These are phyloP conservation scores for Tetrao urogallus DNA, from an alignment of 2,113 vertebrate genomes.

Conservation along the genomic window DNA sequence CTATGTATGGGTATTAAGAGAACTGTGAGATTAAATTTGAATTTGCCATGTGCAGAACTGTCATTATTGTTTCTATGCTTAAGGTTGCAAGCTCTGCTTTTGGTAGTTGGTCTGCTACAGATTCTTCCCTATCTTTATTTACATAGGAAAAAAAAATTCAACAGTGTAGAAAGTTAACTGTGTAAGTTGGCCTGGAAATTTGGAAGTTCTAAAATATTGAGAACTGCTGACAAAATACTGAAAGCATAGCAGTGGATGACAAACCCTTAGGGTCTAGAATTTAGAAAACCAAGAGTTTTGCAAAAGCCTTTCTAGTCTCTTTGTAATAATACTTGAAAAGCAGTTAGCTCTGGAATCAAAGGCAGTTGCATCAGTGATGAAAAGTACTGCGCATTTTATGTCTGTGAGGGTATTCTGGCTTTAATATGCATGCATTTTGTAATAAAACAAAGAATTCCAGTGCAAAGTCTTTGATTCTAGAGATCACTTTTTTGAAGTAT, in stretches of 20 bases:
- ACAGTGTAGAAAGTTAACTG: not conserved
- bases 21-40: not conserved
- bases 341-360: not conserved
- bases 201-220: not conserved
- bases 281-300: not conserved
- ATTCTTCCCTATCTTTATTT: not conserved
- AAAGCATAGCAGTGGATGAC: not conserved
- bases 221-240: not conserved
- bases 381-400: not conserved
- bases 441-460: not conserved
- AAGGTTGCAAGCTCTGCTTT: not conserved
- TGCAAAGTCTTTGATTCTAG: not conserved
- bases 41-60: not conserved
- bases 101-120: not conserved
- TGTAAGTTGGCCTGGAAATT: not conserved
- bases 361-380: not conserved
- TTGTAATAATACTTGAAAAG: not conserved
- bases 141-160: not conserved
- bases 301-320: not conserved
- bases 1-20: not conserved
- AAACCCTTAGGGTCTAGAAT: not conserved
- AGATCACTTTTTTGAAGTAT: not conserved
- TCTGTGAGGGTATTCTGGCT: not conserved
- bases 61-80: not conserved
- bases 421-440: not conserved